Conservation (phyloP, 2,113 vertebrate genomes). For the Columba janthina region DNA sequence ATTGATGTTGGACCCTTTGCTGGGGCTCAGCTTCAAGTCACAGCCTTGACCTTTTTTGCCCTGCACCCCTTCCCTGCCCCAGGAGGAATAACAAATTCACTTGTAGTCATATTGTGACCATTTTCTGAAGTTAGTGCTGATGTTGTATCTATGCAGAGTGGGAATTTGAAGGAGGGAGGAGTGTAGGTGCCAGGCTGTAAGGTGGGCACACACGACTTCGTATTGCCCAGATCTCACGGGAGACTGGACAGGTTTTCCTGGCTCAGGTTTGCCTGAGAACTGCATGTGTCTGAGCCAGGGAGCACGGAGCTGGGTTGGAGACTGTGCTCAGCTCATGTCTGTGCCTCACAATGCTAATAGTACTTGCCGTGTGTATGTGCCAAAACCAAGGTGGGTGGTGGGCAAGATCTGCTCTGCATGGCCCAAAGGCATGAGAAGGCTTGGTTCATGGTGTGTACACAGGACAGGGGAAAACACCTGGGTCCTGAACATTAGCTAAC, state of each 20-base stretch:
- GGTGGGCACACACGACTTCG: neutral
- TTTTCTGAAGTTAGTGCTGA: neutral
- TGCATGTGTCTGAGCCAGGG: neutral
- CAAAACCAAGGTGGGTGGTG: neutral
- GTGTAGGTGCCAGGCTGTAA: neutral
- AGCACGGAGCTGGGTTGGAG: neutral
- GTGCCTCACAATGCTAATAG: accelerated
- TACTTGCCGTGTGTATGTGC: neutral
- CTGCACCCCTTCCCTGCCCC: accelerated
- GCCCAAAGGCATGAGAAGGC: neutral
- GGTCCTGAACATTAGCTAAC: neutral
- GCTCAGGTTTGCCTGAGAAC: neutral
- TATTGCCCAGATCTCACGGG: neutral
- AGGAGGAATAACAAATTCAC: neutral
- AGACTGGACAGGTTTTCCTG: neutral
- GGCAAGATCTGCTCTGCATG: neutral
- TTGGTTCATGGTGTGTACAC: neutral
- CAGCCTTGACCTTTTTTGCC: neutral
- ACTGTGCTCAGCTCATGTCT: neutral
- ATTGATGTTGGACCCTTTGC: neutral
- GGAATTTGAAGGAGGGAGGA: neutral
- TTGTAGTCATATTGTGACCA: neutral
- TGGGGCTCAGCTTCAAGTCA: neutral
- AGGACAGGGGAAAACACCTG: neutral
- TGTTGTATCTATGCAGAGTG: neutral